Percentiles rank a stretch among this genome's conserved stretches.
Evolutionary conservation across 1,140 invertebrate genomes (phyloP).

Genomic region (Zelostemma sp.): DNA sequence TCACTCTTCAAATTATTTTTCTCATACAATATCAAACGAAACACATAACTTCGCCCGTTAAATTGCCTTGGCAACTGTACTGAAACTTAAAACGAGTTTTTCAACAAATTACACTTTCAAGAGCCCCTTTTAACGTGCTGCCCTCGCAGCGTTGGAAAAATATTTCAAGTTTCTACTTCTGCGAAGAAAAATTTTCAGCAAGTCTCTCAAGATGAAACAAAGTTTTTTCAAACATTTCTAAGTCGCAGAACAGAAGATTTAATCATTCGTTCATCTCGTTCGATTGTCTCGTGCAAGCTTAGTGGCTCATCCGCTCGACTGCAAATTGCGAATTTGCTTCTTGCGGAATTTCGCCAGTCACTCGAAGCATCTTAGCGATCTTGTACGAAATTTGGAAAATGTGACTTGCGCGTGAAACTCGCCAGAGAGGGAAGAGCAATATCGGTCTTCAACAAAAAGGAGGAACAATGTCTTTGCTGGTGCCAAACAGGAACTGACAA

Average conservation of each 20-base stretch:
- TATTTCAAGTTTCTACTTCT: constrained; percentile 37
- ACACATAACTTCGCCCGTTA: constrained; percentile 43
- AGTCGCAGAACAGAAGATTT: too few species aligned
- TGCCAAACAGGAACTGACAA: neutral
- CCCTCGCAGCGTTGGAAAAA: constrained; percentile 39
- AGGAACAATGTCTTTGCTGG: neutral
- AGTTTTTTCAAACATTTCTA: too few species aligned
- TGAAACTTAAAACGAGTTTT: constrained; percentile 49
- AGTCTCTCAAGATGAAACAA: too few species aligned
- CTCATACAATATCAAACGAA: constrained; percentile 42
- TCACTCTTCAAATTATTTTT: constrained; percentile 35
- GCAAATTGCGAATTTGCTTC: too few species aligned
- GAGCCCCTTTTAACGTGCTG: constrained; percentile 31
- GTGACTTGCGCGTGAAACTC: neutral
- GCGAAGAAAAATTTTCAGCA: too few species aligned
- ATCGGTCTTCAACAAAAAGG: neutral
- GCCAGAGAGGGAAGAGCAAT: neutral
- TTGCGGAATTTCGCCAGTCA: neutral
- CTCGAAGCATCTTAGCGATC: neutral
- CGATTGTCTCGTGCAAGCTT: too few species aligned
- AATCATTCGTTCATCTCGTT: neutral
- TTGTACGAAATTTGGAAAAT: neutral
- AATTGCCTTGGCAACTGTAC: constrained; percentile 28
- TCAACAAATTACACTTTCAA: constrained; percentile 49
- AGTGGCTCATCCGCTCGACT: neutral